phyloP scores from a whole-genome alignment of 2,113 vertebrate genomes.

The Mirza zaza region DNA sequence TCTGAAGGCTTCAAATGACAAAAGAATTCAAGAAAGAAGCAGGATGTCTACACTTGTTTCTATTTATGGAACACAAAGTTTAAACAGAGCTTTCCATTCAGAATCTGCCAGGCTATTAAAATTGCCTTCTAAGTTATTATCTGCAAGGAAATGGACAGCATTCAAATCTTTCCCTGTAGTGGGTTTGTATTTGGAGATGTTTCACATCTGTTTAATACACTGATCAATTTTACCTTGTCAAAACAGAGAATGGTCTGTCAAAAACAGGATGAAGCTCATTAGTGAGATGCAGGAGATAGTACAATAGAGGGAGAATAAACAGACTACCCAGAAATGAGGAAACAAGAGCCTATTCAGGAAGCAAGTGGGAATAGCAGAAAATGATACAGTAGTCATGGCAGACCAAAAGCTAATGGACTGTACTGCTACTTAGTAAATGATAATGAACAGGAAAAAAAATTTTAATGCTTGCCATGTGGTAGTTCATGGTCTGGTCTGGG shows the following conservation, averaged over 20 bases:
- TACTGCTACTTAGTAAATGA: not conserved
- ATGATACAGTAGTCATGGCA: not conserved
- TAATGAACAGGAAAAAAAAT: not conserved
- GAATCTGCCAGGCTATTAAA: slow-evolving; percentile 48
- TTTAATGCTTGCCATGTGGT: not conserved
- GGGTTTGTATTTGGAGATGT: slow-evolving; percentile 31
- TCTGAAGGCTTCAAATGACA: slow-evolving; percentile 40
- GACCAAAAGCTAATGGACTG: not conserved
- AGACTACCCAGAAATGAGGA: slow-evolving; percentile 52
- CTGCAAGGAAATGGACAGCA: slow-evolving; percentile 39
- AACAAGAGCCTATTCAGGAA: slow-evolving; percentile 67
- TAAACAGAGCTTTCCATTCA: slow-evolving; percentile 66
- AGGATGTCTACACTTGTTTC: slow-evolving; percentile 66
- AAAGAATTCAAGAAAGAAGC: slow-evolving; percentile 54
- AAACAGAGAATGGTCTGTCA: slow-evolving; percentile 66
- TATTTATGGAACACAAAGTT: slow-evolving; percentile 59
- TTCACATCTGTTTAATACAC: slow-evolving; percentile 51
- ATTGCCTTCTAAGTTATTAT: slow-evolving; percentile 50
- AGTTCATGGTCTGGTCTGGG: not conserved
- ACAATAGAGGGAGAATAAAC: slow-evolving; percentile 63
- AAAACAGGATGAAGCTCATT: slow-evolving; percentile 76
- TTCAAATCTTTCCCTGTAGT: slow-evolving; percentile 14
- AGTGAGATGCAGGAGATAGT: slow-evolving; percentile 43
- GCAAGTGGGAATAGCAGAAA: slow-evolving; percentile 44
- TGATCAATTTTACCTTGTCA: slow-evolving; percentile 71